Evolutionary conservation across 2,888 invertebrate genomes (phyloP).

Genomic region (Amphipoea oculea): DNA sequence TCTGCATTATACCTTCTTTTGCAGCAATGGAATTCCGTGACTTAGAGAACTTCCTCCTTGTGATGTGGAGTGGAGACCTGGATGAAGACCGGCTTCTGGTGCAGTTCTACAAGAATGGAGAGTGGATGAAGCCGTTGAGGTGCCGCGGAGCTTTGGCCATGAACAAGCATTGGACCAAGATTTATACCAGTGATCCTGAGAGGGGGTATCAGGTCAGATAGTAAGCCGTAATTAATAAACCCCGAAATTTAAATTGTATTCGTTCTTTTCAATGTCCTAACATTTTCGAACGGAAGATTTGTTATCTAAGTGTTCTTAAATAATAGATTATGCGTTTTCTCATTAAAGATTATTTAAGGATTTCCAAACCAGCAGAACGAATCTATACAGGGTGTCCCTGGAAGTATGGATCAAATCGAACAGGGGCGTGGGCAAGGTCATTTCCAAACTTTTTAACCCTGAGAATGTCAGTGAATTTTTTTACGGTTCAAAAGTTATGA

Average conservation of each 20-base stretch:
- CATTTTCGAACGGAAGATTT: not conserved
- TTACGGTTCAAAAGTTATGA: too few relatives aligned
- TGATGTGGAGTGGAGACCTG: slow-evolving; percentile 95
- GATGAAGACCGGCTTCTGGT: slow-evolving; percentile 94
- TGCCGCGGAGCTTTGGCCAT: slow-evolving; percentile 93
- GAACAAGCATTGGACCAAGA: slow-evolving; percentile 91
- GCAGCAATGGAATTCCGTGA: slow-evolving; percentile 93
- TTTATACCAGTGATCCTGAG: slow-evolving; percentile 93
- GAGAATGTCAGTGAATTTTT: too few relatives aligned
- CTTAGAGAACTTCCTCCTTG: slow-evolving; percentile 92
- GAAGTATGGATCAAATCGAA: too few relatives aligned
- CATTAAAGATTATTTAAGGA: not conserved
- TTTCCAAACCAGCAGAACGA: not conserved
- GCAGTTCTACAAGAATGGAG: slow-evolving; percentile 90
- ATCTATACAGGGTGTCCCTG: too few relatives aligned
- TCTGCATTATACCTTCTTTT: not conserved
- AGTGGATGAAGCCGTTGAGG: slow-evolving; percentile 89
- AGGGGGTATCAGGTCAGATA: slow-evolving; percentile 90
- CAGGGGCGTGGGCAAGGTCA: too few relatives aligned
- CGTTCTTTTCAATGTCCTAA: not conserved
- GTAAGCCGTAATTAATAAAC: too few relatives aligned
- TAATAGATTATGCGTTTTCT: too few relatives aligned
- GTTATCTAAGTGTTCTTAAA: not conserved
- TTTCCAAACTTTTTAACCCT: too few relatives aligned
- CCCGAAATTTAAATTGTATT: not conserved